A percentile compares a stretch with the other conserved stretches of the same genome.
Evolutionary conservation across 2,113 vertebrate species (phyloP).

Genomic region (Platysternon megacephalum): DNA sequence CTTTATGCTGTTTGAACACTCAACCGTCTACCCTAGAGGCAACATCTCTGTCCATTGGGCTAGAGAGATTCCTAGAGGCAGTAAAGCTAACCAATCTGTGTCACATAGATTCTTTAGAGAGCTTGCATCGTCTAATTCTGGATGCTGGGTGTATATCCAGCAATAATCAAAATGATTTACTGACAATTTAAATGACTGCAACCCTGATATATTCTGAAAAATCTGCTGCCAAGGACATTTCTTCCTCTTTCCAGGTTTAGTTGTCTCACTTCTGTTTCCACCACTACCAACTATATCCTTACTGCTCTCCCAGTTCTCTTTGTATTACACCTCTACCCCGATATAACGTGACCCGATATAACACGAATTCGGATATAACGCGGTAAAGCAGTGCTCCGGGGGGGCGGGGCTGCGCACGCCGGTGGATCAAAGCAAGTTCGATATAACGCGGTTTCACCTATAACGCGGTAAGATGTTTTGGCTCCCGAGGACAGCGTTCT

Average conservation of each 20-base stretch:
- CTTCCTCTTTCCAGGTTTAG: background rate
- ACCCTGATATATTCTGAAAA: background rate
- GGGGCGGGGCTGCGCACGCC: no score
- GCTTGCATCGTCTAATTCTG: background rate
- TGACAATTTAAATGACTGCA: background rate
- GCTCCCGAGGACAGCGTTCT: no score
- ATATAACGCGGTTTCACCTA: no score
- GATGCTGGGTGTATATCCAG: background rate
- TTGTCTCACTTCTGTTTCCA: background rate
- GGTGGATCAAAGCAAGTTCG: no score
- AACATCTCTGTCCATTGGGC: rapidly evolving
- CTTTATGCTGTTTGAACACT: background rate
- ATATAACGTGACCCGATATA: no score
- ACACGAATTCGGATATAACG: no score
- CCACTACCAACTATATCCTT: background rate
- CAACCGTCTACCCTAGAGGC: background rate
- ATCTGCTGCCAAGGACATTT: background rate
- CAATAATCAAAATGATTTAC: background rate
- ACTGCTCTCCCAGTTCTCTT: background rate
- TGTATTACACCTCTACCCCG: no score
- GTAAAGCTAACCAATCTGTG: background rate
- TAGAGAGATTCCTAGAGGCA: background rate
- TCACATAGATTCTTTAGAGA: background rate
- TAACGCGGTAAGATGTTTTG: no score
- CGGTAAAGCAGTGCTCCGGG: no score